phyloP scores from a whole-genome alignment of 2,113 vertebrate genomes.

The Onychorhynchus coronatus region DNA sequence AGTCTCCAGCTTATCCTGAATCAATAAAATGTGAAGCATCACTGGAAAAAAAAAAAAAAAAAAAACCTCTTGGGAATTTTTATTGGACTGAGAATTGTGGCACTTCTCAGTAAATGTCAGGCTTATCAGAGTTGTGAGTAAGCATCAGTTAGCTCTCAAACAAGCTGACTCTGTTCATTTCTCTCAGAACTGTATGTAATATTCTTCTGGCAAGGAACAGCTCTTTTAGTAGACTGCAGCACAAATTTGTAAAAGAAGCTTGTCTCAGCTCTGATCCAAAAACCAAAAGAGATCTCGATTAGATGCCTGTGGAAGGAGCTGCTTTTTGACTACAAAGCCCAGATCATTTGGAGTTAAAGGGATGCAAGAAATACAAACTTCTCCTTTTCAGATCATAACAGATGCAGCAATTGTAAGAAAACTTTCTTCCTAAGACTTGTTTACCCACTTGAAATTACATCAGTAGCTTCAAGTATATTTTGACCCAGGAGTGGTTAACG shows the following conservation, averaged over 20 bases:
- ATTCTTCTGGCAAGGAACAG: slow-evolving; percentile 51
- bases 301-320: slow-evolving; percentile 6
- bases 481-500: slow-evolving; percentile 31
- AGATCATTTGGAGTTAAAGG: background rate
- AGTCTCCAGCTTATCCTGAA: background rate
- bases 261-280: slow-evolving; percentile 48
- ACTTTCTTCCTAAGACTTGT: background rate
- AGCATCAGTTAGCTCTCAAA: slow-evolving; percentile 60
- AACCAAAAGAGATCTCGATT: slow-evolving; percentile 5
- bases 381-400: background rate
- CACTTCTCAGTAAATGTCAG: slow-evolving; percentile 55
- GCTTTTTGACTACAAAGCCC: background rate
- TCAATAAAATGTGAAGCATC: slow-evolving; percentile 25
- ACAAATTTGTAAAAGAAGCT: slow-evolving; percentile 48
- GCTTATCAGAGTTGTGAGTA: slow-evolving; percentile 55
- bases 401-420: background rate
- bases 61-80: background rate
- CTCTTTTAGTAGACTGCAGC: slow-evolving; percentile 51
- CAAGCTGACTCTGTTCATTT: slow-evolving; percentile 57
- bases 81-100: slow-evolving; percentile 40
- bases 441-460: slow-evolving; percentile 38
- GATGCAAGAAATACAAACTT: background rate
- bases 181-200: slow-evolving; percentile 52
- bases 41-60: background rate
- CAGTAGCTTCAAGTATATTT: background rate